phyloP scores from a whole-genome alignment of 1,140 invertebrate genomes.

The Ceratina calcarata region DNA sequence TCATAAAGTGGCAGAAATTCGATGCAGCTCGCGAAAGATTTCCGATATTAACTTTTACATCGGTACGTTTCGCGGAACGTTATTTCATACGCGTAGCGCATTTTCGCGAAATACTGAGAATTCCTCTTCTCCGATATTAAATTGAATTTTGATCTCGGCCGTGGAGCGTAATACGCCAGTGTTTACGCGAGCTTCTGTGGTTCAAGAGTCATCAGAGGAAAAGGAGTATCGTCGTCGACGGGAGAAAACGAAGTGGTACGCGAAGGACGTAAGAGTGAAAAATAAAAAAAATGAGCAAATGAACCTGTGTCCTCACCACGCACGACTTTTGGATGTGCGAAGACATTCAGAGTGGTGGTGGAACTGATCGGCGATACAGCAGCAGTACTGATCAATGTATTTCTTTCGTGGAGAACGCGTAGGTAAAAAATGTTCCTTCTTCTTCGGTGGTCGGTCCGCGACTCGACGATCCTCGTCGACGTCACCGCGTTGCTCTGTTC shows the following conservation, averaged over 20 bases:
- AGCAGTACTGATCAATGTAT: slow-evolving; percentile 28
- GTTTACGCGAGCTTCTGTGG: not conserved
- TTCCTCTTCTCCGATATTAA: not conserved
- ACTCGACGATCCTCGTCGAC: not conserved
- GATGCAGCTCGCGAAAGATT: slow-evolving; percentile 38
- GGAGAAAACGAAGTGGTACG: not conserved
- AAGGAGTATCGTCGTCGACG: no score
- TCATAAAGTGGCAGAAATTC: not conserved
- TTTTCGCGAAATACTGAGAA: slow-evolving; percentile 24
- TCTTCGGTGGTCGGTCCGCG: slow-evolving; percentile 7
- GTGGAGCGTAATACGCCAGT: not conserved
- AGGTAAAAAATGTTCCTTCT: not conserved
- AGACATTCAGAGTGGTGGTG: slow-evolving; percentile 77
- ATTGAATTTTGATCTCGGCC: slow-evolving; percentile 1
- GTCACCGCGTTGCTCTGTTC: slow-evolving; percentile 2
- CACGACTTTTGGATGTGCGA: slow-evolving; percentile 78
- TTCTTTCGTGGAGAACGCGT: slow-evolving; percentile 5
- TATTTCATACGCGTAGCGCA: slow-evolving; percentile 7
- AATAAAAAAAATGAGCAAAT: slow-evolving; percentile 5
- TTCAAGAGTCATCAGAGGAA: no score
- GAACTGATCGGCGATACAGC: slow-evolving; percentile 57
- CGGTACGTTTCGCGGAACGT: slow-evolving; percentile 23
- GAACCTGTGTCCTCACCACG: slow-evolving; percentile 70
- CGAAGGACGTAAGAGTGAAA: slow-evolving; percentile 4
- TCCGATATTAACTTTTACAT: slow-evolving; percentile 53